These are phyloP conservation scores for Telmatherina bonti DNA, from an alignment of 2,797 vertebrate species.

Conservation along the genomic window DNA sequence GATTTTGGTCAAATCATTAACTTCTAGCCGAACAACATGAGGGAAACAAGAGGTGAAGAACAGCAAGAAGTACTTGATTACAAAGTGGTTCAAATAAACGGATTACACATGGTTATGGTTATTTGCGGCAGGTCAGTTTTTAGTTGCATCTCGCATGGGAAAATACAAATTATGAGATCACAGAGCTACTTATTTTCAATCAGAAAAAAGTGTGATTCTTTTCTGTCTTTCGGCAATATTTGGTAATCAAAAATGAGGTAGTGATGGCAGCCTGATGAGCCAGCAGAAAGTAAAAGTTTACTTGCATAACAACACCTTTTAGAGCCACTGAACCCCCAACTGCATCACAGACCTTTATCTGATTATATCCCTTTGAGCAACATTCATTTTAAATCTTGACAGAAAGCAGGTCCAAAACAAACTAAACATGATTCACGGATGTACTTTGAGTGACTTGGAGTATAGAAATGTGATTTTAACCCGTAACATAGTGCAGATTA, in stretches of 20 bases:
- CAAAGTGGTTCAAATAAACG: too few relatives aligned
- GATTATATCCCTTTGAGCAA: conserved; percentile 38
- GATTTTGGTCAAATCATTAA: conserved; percentile 16
- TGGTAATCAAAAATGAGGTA: conserved; percentile 11
- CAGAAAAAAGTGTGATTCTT: not conserved
- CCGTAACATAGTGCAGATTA: not conserved
- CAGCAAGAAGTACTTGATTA: not conserved
- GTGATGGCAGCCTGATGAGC: conserved; percentile 22
- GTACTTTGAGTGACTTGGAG: not conserved
- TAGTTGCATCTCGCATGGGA: too few relatives aligned
- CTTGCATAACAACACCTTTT: conserved; percentile 43
- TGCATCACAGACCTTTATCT: not conserved
- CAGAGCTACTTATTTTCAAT: too few relatives aligned
- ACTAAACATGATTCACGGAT: conserved; percentile 2
- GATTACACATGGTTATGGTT: too few relatives aligned
- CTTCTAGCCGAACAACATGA: not conserved
- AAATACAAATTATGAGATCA: too few relatives aligned
- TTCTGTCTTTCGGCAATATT: conserved; percentile 9
- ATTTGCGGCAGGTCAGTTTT: too few relatives aligned
- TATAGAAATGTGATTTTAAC: not conserved
- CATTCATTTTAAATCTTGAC: conserved; percentile 12
- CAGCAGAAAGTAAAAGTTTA: conserved; percentile 15
- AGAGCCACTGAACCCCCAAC: conserved; percentile 30
- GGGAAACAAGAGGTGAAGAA: not conserved
- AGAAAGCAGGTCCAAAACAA: conserved; percentile 21